Percentiles rank a stretch among this genome's conserved stretches.
These are phyloP conservation scores for Agonopterix arenella DNA, from an alignment of 2,888 invertebrate genomes.

Conservation along the genomic window DNA sequence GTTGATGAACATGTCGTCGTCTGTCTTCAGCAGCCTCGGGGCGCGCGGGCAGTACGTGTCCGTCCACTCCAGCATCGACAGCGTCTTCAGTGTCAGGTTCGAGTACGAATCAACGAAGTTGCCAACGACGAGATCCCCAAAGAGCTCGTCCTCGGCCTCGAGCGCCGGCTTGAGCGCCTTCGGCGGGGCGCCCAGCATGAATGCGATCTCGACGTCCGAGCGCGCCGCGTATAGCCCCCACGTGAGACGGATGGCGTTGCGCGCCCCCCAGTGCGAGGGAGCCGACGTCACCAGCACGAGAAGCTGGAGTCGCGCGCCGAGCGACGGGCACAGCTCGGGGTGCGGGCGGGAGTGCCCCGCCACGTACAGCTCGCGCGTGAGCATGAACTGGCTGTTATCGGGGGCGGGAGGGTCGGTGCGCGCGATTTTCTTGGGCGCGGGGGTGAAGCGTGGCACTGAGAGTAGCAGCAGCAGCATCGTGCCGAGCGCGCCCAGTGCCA, in stretches of 20 bases:
- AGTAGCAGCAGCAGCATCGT: constrained; percentile 59
- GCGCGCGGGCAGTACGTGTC: constrained; percentile 85
- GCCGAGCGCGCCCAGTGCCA: constrained; percentile 38
- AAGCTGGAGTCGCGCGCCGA: not conserved
- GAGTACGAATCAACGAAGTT: constrained; percentile 85
- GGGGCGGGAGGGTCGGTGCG: constrained; percentile 15
- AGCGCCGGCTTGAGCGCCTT: not conserved
- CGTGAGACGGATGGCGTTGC: not conserved
- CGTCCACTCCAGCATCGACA: constrained; percentile 81
- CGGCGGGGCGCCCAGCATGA: not conserved
- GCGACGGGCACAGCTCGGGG: not conserved
- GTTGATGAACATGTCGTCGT: constrained; percentile 94
- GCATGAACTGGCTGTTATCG: constrained; percentile 1
- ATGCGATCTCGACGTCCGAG: not conserved
- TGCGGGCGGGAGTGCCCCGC: not conserved
- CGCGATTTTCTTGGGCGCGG: constrained; percentile 24
- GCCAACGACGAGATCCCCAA: not conserved
- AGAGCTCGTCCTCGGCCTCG: not conserved
- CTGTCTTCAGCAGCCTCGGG: constrained; percentile 87
- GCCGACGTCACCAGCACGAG: not conserved
- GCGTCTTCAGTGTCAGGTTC: constrained; percentile 80
- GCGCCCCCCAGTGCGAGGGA: not conserved
- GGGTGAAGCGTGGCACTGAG: constrained; percentile 45
- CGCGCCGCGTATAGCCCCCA: not conserved
- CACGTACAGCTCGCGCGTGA: not conserved